phyloP scores from a whole-genome alignment of 2,888 invertebrate genomes.

The Leucozona laternaria region DNA sequence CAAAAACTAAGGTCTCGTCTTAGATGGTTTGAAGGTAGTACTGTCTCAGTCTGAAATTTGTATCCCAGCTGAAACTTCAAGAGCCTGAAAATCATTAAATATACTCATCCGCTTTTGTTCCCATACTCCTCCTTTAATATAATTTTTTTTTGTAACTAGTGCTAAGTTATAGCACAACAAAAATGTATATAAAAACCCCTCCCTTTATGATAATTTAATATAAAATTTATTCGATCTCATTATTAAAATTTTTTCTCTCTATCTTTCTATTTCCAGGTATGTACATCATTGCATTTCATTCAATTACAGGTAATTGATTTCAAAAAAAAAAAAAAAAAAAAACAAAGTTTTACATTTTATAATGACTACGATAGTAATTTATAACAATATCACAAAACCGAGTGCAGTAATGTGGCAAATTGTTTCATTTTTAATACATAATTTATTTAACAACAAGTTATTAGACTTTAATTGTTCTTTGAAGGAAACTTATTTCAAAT shows the following conservation, averaged over 20 bases:
- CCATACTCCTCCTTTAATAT: too few species aligned
- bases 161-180: too few species aligned
- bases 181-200: too few species aligned
- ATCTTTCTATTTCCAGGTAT: slow-evolving; percentile 57
- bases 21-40: too few species aligned
- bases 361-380: not conserved
- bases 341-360: slow-evolving; percentile 17
- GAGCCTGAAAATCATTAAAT: too few species aligned
- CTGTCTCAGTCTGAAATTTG: too few species aligned
- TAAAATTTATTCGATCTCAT: not conserved
- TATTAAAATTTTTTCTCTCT: not conserved
- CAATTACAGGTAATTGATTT: slow-evolving; percentile 27
- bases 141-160: too few species aligned
- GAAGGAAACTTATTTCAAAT: slow-evolving; percentile 13
- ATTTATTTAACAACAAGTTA: slow-evolving; percentile 55
- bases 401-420: slow-evolving; percentile 43
- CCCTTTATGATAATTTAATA: not conserved
- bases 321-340: not conserved
- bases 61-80: too few species aligned
- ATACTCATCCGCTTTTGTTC: too few species aligned
- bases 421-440: slow-evolving; percentile 50
- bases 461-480: slow-evolving; percentile 58
- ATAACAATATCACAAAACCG: not conserved
- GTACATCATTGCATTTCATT: slow-evolving; percentile 14
- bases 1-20: too few species aligned